Conservation (phyloP, 2,888 invertebrate genomes). For the Sinotaia quadrata region DNA sequence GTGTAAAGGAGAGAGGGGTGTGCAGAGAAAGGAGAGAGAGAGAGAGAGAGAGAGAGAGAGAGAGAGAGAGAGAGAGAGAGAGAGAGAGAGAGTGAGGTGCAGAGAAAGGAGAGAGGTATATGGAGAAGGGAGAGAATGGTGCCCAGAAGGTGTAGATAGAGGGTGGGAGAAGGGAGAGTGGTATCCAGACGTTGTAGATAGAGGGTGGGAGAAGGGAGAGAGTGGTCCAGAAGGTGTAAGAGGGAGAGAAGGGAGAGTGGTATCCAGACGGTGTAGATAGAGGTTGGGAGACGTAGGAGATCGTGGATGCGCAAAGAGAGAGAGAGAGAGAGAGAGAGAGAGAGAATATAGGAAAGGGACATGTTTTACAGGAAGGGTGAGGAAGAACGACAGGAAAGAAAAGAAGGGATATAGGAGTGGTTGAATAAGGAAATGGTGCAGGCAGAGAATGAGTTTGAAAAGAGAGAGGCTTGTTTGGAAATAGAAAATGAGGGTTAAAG, state of each 20-base stretch:
- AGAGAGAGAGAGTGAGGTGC: background rate
- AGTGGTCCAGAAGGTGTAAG: background rate
- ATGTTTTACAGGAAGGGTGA: background rate
- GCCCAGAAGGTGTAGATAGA: background rate
- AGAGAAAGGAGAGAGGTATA: too few relatives aligned
- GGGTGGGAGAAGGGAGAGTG: background rate
- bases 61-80: constrained; percentile 15
- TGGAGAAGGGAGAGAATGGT: background rate
- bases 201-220: constrained; percentile 2
- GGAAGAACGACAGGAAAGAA: too few relatives aligned
- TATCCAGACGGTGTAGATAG: background rate
- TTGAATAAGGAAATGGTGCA: background rate
- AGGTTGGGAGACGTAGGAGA: background rate
- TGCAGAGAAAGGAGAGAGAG: constrained; percentile 26
- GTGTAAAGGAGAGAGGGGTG: constrained; percentile 21
- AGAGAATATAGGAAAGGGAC: background rate
- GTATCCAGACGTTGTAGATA: too few relatives aligned
- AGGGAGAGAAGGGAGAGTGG: constrained; percentile 9
- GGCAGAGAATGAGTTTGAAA: constrained; percentile 12
- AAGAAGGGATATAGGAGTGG: too few relatives aligned
- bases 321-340: constrained; percentile 17
- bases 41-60: constrained; percentile 18
- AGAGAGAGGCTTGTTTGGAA: background rate
- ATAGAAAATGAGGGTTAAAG: background rate
- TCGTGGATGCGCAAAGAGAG: constrained; percentile 13